Evolutionary conservation across 2,797 vertebrate species (phyloP), one percentile per base, ranked within the genome.

Genomic region (Paguma larvata): DNA sequence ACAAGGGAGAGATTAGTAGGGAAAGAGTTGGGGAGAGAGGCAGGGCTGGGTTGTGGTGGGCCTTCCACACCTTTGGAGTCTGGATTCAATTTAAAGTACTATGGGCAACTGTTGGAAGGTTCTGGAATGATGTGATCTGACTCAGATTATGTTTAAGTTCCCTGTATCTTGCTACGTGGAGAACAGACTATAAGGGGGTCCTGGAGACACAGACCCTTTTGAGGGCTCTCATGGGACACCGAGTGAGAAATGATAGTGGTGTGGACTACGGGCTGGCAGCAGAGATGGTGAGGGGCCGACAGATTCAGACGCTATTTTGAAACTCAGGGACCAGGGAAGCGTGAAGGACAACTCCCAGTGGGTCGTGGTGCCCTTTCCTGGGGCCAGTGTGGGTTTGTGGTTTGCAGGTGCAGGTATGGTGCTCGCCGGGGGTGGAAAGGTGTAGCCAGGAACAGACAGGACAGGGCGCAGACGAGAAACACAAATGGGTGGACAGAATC

Each of bases 21-120:
- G 70, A 85, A 56, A 82, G 48, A 15, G 65, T 75, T 83, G 94
- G 97, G 73, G 90, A 93, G 77, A 53, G 87, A 97, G 85, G 90
- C 48, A 15, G 56, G 30, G 93, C 87, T 46, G 41, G 62, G 78
- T 83, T 77, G 59, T 75, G 89, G 5, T 1, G 34, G 62, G 95
- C 93, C 86, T 79, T 56, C 91, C 67, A 14, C 34, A 63, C 80
- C 82, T 72, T 65, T 38, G 38, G 86, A 85, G 80, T 95, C 94
- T 91, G 96, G 84, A 86, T 94, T 92, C 25, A n/a, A 94, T 79
- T 85, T 95, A 51, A 82, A 73, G 48, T n/a, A 25, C 27, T 13
- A 73, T 51, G 44, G 46, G 88, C 85, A 93, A 48, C 78, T 63
- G 16, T 23, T 30, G 5, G 82, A 70, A 97, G 59, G 68, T 92